These are phyloP conservation scores for Eleutherodactylus coqui DNA, from an alignment of 2,797 vertebrate species.

Conservation along the genomic window DNA sequence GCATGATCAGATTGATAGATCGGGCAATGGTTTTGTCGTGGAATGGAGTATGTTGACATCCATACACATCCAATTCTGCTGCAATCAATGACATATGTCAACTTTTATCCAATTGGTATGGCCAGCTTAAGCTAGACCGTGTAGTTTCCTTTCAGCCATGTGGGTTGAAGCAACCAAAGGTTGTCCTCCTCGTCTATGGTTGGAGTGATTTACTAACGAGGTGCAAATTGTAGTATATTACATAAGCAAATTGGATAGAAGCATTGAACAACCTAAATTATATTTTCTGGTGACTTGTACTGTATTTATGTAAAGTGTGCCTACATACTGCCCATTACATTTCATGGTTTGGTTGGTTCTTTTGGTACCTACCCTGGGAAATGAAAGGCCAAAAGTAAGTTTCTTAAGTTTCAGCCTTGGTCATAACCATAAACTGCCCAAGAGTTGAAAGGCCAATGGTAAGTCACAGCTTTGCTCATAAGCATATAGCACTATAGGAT, in stretches of 20 bases:
- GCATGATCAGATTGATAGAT: not conserved
- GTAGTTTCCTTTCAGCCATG: not conserved
- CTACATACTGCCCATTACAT: not conserved
- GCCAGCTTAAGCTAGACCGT: not conserved
- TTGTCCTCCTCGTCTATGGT: not conserved
- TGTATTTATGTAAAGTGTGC: not conserved
- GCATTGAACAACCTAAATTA: not conserved
- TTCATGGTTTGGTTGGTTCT: not conserved
- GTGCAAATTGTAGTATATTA: not conserved
- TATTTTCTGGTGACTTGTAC: not conserved
- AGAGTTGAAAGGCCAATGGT: no score
- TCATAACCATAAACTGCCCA: not conserved
- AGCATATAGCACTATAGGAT: no score
- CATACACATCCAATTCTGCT: not conserved
- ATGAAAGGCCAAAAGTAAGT: not conserved
- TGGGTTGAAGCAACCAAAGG: not conserved
- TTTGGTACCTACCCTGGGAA: not conserved
- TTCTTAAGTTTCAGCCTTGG: not conserved
- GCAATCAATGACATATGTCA: not conserved
- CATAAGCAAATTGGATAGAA: not conserved
- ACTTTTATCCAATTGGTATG: not conserved
- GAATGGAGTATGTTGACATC: not conserved
- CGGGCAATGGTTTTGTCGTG: not conserved
- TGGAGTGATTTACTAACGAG: not conserved
- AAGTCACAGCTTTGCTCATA: no score